Evolutionary conservation across 2,888 invertebrate genomes (phyloP).

Genomic region (Apeira syringaria): DNA sequence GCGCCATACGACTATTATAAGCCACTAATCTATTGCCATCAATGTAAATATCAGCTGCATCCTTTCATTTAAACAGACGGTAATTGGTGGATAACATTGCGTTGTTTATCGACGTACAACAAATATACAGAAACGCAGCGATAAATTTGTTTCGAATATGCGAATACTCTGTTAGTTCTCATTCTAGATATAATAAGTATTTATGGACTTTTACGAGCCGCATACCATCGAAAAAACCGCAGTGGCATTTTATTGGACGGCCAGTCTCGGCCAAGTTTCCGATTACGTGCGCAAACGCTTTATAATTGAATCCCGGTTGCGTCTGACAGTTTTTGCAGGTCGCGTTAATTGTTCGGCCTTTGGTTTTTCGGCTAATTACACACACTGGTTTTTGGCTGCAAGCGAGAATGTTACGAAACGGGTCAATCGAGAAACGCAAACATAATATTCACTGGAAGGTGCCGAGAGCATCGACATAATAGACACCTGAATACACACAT

Average conservation of each 20-base stretch:
- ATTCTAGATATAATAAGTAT: slow-evolving; percentile 3
- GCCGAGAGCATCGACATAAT: slow-evolving; percentile 21
- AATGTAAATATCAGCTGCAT: slow-evolving; percentile 1
- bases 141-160: slow-evolving; percentile 3
- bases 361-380: slow-evolving; percentile 49
- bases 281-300: slow-evolving; percentile 52
- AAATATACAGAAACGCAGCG: slow-evolving; percentile 1
- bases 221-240: slow-evolving; percentile 29
- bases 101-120: slow-evolving; percentile 1
- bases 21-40: slow-evolving; percentile 12
- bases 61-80: slow-evolving; percentile 1
- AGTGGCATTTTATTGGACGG: slow-evolving; percentile 35
- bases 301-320: slow-evolving; percentile 58
- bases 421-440: slow-evolving; percentile 33
- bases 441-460: slow-evolving; percentile 13
- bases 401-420: slow-evolving; percentile 36
- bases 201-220: slow-evolving; percentile 16
- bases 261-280: slow-evolving; percentile 47
- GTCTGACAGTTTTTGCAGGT: slow-evolving; percentile 38
- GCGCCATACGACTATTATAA: slow-evolving; percentile 6
- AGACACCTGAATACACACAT: slow-evolving; percentile 36
- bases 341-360: slow-evolving; percentile 45
- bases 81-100: not conserved
- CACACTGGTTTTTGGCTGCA: slow-evolving; percentile 31
- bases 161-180: slow-evolving; percentile 31